Conservation (phyloP, 2,113 vertebrate species). For the Phaethon lepturus region DNA sequence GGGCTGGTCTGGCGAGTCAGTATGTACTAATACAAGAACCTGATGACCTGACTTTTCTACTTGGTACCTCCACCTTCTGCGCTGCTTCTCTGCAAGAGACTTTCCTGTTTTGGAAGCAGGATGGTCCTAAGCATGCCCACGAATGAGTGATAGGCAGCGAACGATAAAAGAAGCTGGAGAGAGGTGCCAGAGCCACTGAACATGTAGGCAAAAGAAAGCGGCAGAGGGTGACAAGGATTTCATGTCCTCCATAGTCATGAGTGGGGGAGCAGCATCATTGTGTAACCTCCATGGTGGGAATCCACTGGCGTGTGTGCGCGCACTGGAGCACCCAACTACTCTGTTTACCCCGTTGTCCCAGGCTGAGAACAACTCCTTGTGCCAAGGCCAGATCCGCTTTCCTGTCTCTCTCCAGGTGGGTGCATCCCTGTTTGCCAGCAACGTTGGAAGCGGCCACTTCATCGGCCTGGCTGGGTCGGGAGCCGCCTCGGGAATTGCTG, state of each 20-base stretch:
- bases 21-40: background rate
- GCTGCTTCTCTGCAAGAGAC: background rate
- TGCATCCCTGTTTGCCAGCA: constrained; percentile 94
- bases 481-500: constrained; percentile 88
- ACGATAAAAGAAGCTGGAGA: background rate
- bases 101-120: background rate
- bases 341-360: background rate
- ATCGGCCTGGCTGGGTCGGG: constrained; percentile 94
- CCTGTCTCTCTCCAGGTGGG: constrained; percentile 82
- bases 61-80: background rate
- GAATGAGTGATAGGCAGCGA: rapidly evolving
- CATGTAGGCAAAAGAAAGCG: background rate
- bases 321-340: background rate
- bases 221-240: background rate
- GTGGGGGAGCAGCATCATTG: rapidly evolving
- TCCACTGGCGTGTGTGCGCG: too few species aligned
- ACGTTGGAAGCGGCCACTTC: constrained; percentile 96
- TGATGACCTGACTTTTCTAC: background rate
- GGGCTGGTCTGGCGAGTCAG: background rate
- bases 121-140: background rate
- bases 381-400: background rate
- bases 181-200: background rate
- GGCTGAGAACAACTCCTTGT: background rate
- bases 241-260: rapidly evolving
- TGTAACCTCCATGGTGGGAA: background rate